A percentile compares a stretch with the other conserved stretches of the same genome.
Evolutionary conservation across 1,140 invertebrate genomes (phyloP).

Genomic region (Drosophila arawakana): DNA sequence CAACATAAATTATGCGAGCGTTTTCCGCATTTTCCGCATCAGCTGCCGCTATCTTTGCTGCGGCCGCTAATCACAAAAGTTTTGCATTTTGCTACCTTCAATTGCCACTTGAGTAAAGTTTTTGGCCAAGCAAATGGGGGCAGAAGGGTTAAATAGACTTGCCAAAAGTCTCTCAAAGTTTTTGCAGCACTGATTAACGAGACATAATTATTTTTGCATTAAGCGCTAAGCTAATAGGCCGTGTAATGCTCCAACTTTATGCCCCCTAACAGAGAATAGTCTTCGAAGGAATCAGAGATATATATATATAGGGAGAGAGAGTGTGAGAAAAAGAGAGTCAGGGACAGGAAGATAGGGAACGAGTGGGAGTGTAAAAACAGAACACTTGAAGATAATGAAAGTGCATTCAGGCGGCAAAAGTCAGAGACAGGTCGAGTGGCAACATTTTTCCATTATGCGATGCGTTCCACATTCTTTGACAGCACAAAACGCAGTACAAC

Average conservation of each 20-base stretch:
- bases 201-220: constrained; percentile 81
- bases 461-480: constrained; percentile 56
- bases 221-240: constrained; percentile 75
- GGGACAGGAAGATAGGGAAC: constrained; percentile 12
- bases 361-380: constrained; percentile 10
- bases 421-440: constrained; percentile 70
- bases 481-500: constrained; percentile 26
- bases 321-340: constrained; percentile 10
- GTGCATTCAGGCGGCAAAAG: constrained; percentile 72
- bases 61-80: constrained; percentile 73
- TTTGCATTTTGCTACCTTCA: constrained; percentile 68
- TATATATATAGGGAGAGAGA: neutral
- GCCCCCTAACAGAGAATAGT: constrained; percentile 58
- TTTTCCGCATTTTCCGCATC: constrained; percentile 72
- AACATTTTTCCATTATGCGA: constrained; percentile 74
- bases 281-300: constrained; percentile 5
- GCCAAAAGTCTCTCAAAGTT: constrained; percentile 55
- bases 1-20: constrained; percentile 77
- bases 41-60: constrained; percentile 52
- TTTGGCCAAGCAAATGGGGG: constrained; percentile 1
- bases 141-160: constrained; percentile 60
- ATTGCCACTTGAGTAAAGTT: constrained; percentile 55
- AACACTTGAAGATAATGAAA: constrained; percentile 80
- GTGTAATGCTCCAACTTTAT: constrained; percentile 64
- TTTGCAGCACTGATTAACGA: constrained; percentile 71